Base-by-base conservation (phyloP, 2,113 vertebrate genomes). In the Gallinago media region DNA sequence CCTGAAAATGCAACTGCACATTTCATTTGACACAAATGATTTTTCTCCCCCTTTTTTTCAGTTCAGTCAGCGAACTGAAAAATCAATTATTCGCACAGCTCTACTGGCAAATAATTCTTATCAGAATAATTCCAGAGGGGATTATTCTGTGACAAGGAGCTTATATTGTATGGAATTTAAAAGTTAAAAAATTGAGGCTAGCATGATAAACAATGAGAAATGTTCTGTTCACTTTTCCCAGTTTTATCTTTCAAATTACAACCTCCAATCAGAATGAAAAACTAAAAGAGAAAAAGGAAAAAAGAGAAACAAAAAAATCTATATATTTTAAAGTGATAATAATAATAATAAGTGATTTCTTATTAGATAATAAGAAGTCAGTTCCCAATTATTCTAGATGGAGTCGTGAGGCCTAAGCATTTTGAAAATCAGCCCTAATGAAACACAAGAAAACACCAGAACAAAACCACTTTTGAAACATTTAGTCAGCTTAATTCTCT, bases 81-180 rank as follows among this genome's bases (percentile, higher is more conserved):
- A 94, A 94, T 90, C 47, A 66, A 84, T 94, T 83, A 84, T 81
- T 92, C 8, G 3, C 79, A 86, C 2, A 1, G 44, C 67, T 76
- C 54, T 85, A 68, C 62, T 75, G 31, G 61, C 31, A 95, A 91
- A 89, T 88, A 89, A 95, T 91, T 93, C n/a, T 46, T 91, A 85
- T 72, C 58, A 66, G 84, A 70, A 75, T 93, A 83, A 94, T 83
- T 95, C 70, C 27, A 83, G 66, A 66, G 59, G 66, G 81, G 96
- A 97, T 83, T 88, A 88, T 46, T 93, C 62, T 73, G 36, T 85
- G 74, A 80, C 55, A 88, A 83, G 62, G 26, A 88, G 71, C 59
- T 94, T 92, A 89, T 70, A 87, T 38, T 79, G 36, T 72, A 50
- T 58, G 40, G 58, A 93, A 88, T 85, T 85, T 50, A 52, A 49